These are phyloP conservation scores for Drosophila sucinea DNA, from an alignment of 1,140 invertebrate species.

Conservation along the genomic window DNA sequence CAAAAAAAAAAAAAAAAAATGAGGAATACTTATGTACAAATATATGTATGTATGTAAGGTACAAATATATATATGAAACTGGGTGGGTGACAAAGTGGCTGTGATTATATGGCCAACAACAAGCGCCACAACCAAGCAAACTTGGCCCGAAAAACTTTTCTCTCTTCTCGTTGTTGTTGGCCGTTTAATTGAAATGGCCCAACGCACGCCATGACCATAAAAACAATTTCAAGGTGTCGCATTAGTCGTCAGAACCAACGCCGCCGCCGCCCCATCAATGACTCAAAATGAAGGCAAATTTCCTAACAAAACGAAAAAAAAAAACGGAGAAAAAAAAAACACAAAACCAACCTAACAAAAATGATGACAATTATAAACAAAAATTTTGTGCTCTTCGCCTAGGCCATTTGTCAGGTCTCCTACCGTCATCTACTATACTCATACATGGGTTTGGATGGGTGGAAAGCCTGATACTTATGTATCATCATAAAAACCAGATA, in stretches of 20 bases:
- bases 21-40: not conserved
- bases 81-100: conserved; percentile 76
- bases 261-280: conserved; percentile 31
- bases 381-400: conserved; percentile 60
- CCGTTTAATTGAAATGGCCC: conserved; percentile 75
- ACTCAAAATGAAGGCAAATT: conserved; percentile 13
- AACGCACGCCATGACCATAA: conserved; percentile 73
- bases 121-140: conserved; percentile 5
- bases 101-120: conserved; percentile 58
- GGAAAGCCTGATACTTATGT: conserved; percentile 12
- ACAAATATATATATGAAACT: conserved; percentile 22
- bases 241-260: conserved; percentile 72
- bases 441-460: conserved; percentile 18
- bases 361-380: conserved; percentile 74
- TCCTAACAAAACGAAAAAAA: not conserved
- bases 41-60: not conserved
- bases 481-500: conserved; percentile 71
- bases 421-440: not conserved
- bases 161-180: not conserved
- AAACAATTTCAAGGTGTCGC: conserved; percentile 76
- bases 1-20: not conserved
- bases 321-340: conserved; percentile 6
- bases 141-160: conserved; percentile 6
- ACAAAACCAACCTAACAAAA: conserved; percentile 15
- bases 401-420: conserved; percentile 58